These are phyloP conservation scores for Hyposoter didymator DNA, from an alignment of 2,888 invertebrate genomes.

Conservation along the genomic window DNA sequence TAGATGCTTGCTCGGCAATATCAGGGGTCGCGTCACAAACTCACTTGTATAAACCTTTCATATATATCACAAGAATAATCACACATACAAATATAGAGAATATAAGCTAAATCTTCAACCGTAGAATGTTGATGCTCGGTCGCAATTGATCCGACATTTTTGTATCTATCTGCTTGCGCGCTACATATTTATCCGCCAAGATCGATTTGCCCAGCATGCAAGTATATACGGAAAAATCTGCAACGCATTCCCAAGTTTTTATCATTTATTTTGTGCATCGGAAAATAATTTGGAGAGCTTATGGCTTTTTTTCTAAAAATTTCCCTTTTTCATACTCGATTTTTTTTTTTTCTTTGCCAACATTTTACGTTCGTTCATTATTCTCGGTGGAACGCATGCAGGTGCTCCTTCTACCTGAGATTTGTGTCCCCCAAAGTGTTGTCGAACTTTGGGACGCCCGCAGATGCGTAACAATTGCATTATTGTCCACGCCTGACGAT, in stretches of 20 bases:
- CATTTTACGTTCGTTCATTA: neutral
- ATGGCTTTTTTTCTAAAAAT: neutral
- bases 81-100: neutral
- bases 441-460: constrained; percentile 34
- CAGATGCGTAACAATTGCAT: constrained; percentile 69
- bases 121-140: constrained; percentile 50
- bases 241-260: neutral
- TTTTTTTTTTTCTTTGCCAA: neutral
- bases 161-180: neutral
- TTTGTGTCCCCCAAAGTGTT: constrained; percentile 21
- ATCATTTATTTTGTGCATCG: neutral
- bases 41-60: neutral
- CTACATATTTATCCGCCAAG: neutral
- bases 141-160: constrained; percentile 47
- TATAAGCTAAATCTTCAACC: neutral
- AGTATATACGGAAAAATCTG: neutral
- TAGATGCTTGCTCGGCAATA: constrained; percentile 22
- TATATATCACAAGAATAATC: constrained; percentile 22
- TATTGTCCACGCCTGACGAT: constrained; percentile 54
- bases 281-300: neutral
- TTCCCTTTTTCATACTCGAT: neutral
- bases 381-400: constrained; percentile 61
- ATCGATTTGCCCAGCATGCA: neutral
- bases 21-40: constrained; percentile 45
- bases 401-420: constrained; percentile 58